A percentile compares a stretch with the other conserved stretches of the same genome.
Evolutionary conservation across 2,113 vertebrate genomes (phyloP).

Genomic region (Gorsachius goisagi): DNA sequence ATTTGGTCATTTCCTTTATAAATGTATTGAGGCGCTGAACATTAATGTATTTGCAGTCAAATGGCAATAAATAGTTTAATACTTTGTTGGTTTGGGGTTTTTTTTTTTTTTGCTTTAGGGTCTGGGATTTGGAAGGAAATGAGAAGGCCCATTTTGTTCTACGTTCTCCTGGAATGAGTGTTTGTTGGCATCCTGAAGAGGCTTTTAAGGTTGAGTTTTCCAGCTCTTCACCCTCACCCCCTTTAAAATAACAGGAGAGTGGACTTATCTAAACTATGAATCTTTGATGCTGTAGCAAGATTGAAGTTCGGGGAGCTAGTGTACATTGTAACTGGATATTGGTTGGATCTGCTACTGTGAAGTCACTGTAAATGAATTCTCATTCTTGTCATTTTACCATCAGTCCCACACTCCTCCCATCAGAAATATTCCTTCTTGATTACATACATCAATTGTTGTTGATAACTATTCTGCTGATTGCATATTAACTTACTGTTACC

Average conservation of each 20-base stretch:
- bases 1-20: not conserved
- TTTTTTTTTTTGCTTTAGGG: constrained; percentile 68
- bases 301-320: not conserved
- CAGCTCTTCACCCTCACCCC: not conserved
- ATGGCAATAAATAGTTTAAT: not conserved
- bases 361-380: not conserved
- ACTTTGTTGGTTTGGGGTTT: not conserved
- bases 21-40: not conserved
- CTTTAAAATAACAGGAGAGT: not conserved
- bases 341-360: not conserved
- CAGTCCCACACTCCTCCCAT: not conserved
- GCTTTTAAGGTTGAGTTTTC: constrained; percentile 83
- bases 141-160: constrained; percentile 85
- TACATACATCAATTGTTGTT: not conserved
- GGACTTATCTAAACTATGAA: not conserved
- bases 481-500: not conserved
- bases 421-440: not conserved
- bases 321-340: not conserved
- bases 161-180: constrained; percentile 91
- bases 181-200: constrained; percentile 96
- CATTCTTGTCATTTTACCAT: not conserved
- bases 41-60: not conserved
- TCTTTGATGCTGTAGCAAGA: not conserved
- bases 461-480: not conserved
- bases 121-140: constrained; percentile 92